Base-by-base conservation (phyloP, 2,113 vertebrate genomes). In the Solea solea region DNA sequence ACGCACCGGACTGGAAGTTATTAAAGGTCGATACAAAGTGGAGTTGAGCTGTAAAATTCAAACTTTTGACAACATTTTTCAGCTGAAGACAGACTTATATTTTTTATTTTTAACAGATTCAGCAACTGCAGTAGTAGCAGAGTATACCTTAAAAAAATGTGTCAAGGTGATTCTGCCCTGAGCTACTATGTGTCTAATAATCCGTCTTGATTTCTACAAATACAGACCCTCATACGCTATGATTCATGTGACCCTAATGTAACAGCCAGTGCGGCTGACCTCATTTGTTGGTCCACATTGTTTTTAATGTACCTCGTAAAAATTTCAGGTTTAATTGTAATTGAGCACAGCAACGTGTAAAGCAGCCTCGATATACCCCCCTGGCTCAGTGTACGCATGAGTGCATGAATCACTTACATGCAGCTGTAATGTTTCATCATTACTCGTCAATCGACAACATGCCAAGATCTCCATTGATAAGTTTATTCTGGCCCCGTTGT, bases 281-380 rank as follows among this genome's bases (percentile, higher is more conserved):
- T 86, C 80, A 88, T 86, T 88, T 85, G 55, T 68, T 71, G 68
- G 80, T 74, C 62, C 77, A 76, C 79, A 76, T 62, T 76, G 69
- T 53, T 55, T 86, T 72, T 84, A 84, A 81, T 80, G 79, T 58
- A 52, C 84, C 67, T 64, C 76, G 70, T 40, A 2, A 72, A 75
- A 80, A 74, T 79, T 28, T 25, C 57, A 74, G 51, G 58, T 73
- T 89, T 89, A 71, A 64, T 68, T 74, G 79, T 73, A 83, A 82
- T 39, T 40, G 59, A 72, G 70, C 46, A n/a, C 62, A 71, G 63
- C 64, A 51, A 50, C 60, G 64, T 48, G 82, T 45, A 65, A 54
- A 27, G 52, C 52, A 39, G 59, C 10, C 45, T 16, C 57, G 57
- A 13, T 11, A 34, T 58, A 50, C 48, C 45, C n/a, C 25, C 73